phyloP scores from a whole-genome alignment of 1,140 invertebrate species.

The Drosophila kurseongensis region DNA sequence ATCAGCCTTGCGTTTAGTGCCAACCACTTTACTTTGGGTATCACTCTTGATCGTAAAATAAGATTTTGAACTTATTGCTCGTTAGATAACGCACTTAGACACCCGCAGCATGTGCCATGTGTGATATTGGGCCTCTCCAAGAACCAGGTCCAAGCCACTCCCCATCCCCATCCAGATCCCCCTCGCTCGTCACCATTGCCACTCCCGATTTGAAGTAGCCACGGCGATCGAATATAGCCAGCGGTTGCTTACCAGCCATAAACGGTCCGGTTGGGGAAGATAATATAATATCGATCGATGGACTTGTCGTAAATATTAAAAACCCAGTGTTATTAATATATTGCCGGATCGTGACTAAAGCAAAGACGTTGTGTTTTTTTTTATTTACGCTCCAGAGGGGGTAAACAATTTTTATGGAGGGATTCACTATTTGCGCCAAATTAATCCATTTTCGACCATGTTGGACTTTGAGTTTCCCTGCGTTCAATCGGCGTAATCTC shows the following conservation, averaged over 20 bases:
- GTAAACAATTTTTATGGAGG: slow-evolving; percentile 17
- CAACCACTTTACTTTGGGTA: slow-evolving; percentile 69
- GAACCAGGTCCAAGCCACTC: slow-evolving; percentile 28
- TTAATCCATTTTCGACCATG: slow-evolving; percentile 13
- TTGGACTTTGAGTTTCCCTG: slow-evolving; percentile 14
- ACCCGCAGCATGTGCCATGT: slow-evolving; percentile 23
- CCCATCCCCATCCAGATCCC: slow-evolving; percentile 16
- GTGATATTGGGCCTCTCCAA: slow-evolving; percentile 49
- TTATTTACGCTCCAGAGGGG: slow-evolving; percentile 2
- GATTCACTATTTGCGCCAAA: slow-evolving; percentile 13
- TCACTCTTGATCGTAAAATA: slow-evolving; percentile 79
- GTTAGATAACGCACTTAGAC: slow-evolving; percentile 69
- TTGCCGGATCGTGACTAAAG: slow-evolving; percentile 30
- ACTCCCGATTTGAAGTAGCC: slow-evolving; percentile 59
- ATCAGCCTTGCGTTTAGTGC: slow-evolving; percentile 67
- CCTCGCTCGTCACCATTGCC: neutral
- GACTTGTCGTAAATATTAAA: slow-evolving; percentile 82
- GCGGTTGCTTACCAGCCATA: slow-evolving; percentile 66
- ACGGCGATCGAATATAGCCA: slow-evolving; percentile 51
- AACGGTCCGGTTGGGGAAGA: slow-evolving; percentile 52
- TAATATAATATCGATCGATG: slow-evolving; percentile 79
- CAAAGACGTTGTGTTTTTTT: slow-evolving; percentile 34
- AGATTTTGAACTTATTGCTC: slow-evolving; percentile 78
- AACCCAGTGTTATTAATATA: slow-evolving; percentile 54
- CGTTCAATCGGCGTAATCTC: slow-evolving; percentile 8